Conservation (phyloP, 2,797 vertebrate species). For the Lepus oiostolus region DNA sequence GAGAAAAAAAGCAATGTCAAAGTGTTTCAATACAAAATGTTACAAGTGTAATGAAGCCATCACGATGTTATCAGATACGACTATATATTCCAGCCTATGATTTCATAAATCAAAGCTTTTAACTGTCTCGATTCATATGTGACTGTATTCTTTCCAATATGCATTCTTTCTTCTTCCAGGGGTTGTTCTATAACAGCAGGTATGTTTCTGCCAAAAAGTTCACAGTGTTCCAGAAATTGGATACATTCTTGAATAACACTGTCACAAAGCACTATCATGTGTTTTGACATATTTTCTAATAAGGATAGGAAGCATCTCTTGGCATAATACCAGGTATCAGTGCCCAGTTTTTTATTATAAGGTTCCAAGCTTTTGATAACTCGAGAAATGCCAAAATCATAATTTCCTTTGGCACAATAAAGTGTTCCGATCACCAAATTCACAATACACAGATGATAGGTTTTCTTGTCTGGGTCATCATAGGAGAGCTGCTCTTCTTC, state of each 20-base stretch:
- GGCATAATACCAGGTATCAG: constrained; percentile 98
- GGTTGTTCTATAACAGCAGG: constrained; percentile 95
- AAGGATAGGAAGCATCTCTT: constrained; percentile 97
- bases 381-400: constrained; percentile 97
- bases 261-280: constrained; percentile 95
- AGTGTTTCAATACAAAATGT: background rate
- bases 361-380: constrained; percentile 98
- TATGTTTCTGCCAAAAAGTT: constrained; percentile 91
- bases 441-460: constrained; percentile 97
- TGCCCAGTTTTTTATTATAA: constrained; percentile 97
- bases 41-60: background rate
- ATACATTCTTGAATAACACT: constrained; percentile 94
- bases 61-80: constrained; percentile 94
- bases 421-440: constrained; percentile 98
- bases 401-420: constrained; percentile 98
- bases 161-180: constrained; percentile 93
- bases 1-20: background rate
- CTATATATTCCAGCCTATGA: constrained; percentile 95
- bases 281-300: constrained; percentile 98
- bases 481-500: constrained; percentile 97
- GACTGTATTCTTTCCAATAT: constrained; percentile 96
- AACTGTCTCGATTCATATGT: constrained; percentile 96
- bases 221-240: constrained; percentile 97
- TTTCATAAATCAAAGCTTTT: constrained; percentile 95
- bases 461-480: constrained; percentile 95